phyloP scores from a whole-genome alignment of 2,797 vertebrate species.

The Pseudochirops cupreus region DNA sequence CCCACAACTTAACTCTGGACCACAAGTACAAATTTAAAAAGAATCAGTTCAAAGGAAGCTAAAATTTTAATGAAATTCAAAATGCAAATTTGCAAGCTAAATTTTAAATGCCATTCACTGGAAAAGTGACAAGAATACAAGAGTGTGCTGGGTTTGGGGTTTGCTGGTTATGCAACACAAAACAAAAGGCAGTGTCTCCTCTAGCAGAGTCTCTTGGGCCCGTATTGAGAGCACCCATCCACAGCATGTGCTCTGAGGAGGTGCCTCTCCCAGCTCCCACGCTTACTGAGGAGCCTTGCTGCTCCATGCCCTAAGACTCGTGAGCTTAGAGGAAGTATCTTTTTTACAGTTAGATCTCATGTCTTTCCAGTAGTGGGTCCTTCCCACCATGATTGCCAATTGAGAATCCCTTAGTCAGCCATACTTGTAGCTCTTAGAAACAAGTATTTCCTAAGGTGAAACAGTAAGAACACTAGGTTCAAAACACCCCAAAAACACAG shows the following conservation, averaged over 20 bases:
- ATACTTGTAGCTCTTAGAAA: neutral
- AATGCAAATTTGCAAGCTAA: neutral
- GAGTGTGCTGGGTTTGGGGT: neutral
- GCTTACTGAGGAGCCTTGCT: neutral
- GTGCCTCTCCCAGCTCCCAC: too few relatives aligned
- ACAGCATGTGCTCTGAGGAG: too few relatives aligned
- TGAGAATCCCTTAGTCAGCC: neutral
- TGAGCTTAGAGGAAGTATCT: neutral
- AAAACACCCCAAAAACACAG: neutral
- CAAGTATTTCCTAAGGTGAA: neutral
- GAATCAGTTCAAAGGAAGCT: constrained; percentile 51
- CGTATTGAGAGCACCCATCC: too few relatives aligned
- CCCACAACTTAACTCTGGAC: constrained; percentile 63
- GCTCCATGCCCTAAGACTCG: too few relatives aligned
- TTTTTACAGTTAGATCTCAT: too few relatives aligned
- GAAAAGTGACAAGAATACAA: neutral
- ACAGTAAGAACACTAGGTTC: neutral
- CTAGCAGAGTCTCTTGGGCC: neutral
- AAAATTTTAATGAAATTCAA: constrained; percentile 59
- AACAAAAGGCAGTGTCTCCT: neutral
- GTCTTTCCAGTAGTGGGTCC: neutral
- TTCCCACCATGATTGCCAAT: neutral
- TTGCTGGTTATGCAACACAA: neutral
- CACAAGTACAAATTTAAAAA: constrained; percentile 48
- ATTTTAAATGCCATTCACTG: neutral